Evolutionary conservation across 2,888 invertebrate species (phyloP).

Genomic region (Antitype chi): DNA sequence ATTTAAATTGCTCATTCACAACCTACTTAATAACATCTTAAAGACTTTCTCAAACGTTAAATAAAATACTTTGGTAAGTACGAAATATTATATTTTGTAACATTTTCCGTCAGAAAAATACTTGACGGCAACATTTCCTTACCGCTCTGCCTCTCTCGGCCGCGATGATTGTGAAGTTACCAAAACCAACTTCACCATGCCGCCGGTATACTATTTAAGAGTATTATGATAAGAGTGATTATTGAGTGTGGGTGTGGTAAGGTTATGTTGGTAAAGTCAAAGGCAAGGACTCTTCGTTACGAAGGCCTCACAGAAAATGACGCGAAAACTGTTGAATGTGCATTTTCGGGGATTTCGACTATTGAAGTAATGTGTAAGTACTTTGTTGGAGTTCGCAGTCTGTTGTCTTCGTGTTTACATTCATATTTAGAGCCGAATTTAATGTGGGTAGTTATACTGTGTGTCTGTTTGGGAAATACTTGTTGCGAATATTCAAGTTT

Average conservation of each 20-base stretch:
- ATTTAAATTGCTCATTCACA: slow-evolving; percentile 21
- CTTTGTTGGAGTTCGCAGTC: slow-evolving; percentile 44
- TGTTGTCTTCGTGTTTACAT: slow-evolving; percentile 52
- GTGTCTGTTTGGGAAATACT: slow-evolving; percentile 13
- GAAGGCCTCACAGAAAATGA: slow-evolving; percentile 70
- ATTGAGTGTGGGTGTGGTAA: neutral
- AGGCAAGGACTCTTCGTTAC: slow-evolving; percentile 75
- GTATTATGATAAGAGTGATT: slow-evolving; percentile 9
- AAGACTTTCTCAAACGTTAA: slow-evolving; percentile 24
- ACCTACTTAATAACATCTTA: slow-evolving; percentile 9
- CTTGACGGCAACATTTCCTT: slow-evolving; percentile 70
- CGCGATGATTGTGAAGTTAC: slow-evolving; percentile 68
- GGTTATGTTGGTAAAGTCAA: slow-evolving; percentile 55
- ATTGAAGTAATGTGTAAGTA: slow-evolving; percentile 57
- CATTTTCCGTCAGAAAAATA: slow-evolving; percentile 65
- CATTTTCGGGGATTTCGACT: slow-evolving; percentile 69
- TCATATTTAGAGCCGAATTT: slow-evolving; percentile 43
- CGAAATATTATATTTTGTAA: slow-evolving; percentile 40
- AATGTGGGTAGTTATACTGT: slow-evolving; percentile 3
- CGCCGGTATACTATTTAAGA: neutral
- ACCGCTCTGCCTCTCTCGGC: slow-evolving; percentile 65
- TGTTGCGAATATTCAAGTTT: slow-evolving; percentile 13
- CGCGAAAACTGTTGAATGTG: slow-evolving; percentile 75
- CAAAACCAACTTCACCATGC: slow-evolving; percentile 24
- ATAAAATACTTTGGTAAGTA: slow-evolving; percentile 48